Evolutionary conservation across 2,888 invertebrate species (phyloP), one percentile per base, ranked within the genome.

Genomic region (Spodoptera exigua): DNA sequence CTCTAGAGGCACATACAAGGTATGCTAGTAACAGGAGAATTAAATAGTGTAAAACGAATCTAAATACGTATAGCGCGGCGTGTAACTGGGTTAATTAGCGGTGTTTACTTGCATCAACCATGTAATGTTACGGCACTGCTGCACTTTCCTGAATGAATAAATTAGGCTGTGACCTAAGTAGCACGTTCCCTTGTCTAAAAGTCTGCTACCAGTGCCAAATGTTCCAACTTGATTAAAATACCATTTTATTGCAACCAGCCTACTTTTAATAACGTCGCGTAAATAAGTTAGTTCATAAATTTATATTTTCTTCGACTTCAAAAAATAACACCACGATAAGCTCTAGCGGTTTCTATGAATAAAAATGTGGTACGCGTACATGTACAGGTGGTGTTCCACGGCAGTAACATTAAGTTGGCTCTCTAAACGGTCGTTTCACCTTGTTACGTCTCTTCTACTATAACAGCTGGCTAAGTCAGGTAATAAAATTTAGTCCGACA

Each of bases 71-170:
- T 47, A 76, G 66, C 41, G 60, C 44, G 53, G 47, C 39, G 54
- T 61, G 79, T 62, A 79, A 79, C 70, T 76, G 56, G 79, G 78
- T 78, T 79, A 76, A 79, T 79, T 78, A 72, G 78, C 62, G 69
- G 70, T 67, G 65, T 76, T 76, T 77, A 70, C 74, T 77, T 68
- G 66, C 77, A 68, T 73, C 64, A 66, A 64, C 52, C 60, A 64
- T 66, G 74, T 77, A 70, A 73, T 68, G 74, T 69, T 58, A 68
- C 56, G 65, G 67, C 61, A 58, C 68, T 61, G 70, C 61, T 74
- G 79, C 78, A 79, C 71, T 78, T 72, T 55, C 62, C 67, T 67
- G 65, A 70, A 70, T 79, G 78, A 79, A 79, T 79, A 76, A 79
- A 76, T 78, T 67, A 78, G 51, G 55, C 47, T 41, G 53, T 63